A percentile compares a stretch with the other conserved stretches of the same genome.
phyloP scores from a whole-genome alignment of 2,797 vertebrate genomes.

The Rhabdophis nuchalis region DNA sequence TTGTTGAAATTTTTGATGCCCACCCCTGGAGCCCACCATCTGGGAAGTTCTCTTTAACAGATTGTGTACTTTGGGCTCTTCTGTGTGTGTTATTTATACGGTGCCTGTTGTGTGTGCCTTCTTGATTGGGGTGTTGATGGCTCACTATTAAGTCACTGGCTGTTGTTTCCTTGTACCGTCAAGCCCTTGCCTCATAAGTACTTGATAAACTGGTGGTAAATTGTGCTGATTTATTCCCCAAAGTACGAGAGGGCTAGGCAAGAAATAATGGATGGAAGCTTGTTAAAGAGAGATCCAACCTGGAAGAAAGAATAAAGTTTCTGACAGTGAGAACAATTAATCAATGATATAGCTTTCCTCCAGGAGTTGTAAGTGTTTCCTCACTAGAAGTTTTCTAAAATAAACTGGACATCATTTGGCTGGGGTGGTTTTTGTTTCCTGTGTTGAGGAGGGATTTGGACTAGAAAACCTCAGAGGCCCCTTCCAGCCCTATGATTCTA shows the following conservation, averaged over 20 bases:
- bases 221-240: neutral
- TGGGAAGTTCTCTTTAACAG: neutral
- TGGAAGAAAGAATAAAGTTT: neutral
- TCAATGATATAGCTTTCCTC: neutral
- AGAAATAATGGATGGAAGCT: neutral
- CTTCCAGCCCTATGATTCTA: neutral
- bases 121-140: neutral
- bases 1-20: too few relatives aligned
- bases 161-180: neutral
- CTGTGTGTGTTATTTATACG: neutral
- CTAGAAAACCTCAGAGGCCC: neutral
- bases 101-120: neutral
- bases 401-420: neutral
- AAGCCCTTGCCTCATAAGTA: neutral
- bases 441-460: neutral
- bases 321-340: neutral
- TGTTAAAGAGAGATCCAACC: neutral
- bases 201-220: neutral
- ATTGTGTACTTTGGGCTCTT: neutral
- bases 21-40: neutral
- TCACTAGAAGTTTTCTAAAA: neutral
- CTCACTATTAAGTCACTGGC: neutral
- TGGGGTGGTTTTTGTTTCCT: neutral
- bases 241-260: neutral
- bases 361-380: neutral